Base-by-base conservation (phyloP, 2,113 vertebrate genomes). In the Corythaixoides concolor region DNA sequence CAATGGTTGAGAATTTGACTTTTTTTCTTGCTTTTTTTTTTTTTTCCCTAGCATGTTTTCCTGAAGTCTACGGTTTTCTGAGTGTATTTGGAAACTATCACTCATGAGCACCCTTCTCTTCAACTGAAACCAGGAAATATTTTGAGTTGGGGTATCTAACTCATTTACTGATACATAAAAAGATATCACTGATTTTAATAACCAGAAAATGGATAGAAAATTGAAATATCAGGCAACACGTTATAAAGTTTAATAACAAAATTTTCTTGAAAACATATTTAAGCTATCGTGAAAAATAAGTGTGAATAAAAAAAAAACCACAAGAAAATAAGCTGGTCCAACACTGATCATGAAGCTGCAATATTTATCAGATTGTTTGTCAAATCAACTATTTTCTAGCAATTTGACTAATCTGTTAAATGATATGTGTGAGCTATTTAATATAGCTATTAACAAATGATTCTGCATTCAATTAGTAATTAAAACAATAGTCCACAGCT, bases 401-500 rank as follows among this genome's bases (percentile, higher is more conserved):
- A 82, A 4, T 39, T 62, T 66, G 30, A 58, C 12, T 52, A 66
- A 35, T 32, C 3, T 82, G 77, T 92, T 32, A 64, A 75, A 32
- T 8, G 0, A 3, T 14, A 77, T 52, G 3, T 43, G 4, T 43
- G 8, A 2, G 43, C 60, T 66, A 17, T 39, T 52, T 56, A 37
- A 56, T 23, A 8, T 27, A 83, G 72, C 17, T 60, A 88, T 43
- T 64, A 49, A 74, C 2, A 0, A 79, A 52, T 45, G 0, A 21
- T 43, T 52, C 53, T 49, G 14, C 72, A 53, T 80, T 91, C 37
- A 72, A 56, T 5, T 23, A 50, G 3, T 32, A 52, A 53, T 50
- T 55, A 80, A 63, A 81, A 37, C 12, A 53, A 20, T 26, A 67
- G 19, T 12, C 16, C 39, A 33, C 13, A 32, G 5, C 19, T 58